These are phyloP conservation scores for Nymphalis c-album DNA, from an alignment of 2,888 invertebrate genomes.

Conservation along the genomic window DNA sequence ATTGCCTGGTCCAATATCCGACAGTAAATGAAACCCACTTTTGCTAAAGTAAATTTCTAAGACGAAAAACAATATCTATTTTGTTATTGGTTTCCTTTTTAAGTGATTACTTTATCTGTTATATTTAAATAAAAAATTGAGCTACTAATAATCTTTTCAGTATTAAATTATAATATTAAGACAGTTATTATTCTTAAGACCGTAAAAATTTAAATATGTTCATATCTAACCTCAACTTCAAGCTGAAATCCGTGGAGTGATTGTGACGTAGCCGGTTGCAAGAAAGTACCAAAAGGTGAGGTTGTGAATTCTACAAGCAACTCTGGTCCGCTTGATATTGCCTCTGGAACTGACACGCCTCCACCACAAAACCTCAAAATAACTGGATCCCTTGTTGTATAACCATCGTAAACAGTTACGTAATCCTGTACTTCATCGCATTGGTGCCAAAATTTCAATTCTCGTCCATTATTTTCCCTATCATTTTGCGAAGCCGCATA, in stretches of 20 bases:
- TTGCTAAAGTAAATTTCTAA: background rate
- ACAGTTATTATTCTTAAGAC: too few species aligned
- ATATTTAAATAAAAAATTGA: background rate
- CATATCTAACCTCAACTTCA: slow-evolving; percentile 84
- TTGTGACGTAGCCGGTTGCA: slow-evolving; percentile 88
- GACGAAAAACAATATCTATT: background rate
- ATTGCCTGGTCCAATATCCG: slow-evolving; percentile 27
- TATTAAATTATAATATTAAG: too few species aligned
- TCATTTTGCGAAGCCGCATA: slow-evolving; percentile 81
- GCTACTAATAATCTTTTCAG: too few species aligned
- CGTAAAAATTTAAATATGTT: background rate
- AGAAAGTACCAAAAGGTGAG: slow-evolving; percentile 93
- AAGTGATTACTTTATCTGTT: background rate
- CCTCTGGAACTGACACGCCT: slow-evolving; percentile 91
- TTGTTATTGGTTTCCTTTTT: background rate
- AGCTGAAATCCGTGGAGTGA: slow-evolving; percentile 94
- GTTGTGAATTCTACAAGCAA: slow-evolving; percentile 94
- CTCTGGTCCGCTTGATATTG: slow-evolving; percentile 93
- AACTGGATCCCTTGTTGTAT: slow-evolving; percentile 92
- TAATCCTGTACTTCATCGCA: slow-evolving; percentile 94
- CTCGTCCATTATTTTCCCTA: slow-evolving; percentile 80
- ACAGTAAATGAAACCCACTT: slow-evolving; percentile 24
- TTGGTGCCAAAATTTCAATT: slow-evolving; percentile 89
- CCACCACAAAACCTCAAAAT: slow-evolving; percentile 95
- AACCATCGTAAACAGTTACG: slow-evolving; percentile 93